Percentiles rank a stretch among this genome's conserved stretches.
Conservation (phyloP, 2,888 invertebrate genomes). For the Noctua fimbriata region DNA sequence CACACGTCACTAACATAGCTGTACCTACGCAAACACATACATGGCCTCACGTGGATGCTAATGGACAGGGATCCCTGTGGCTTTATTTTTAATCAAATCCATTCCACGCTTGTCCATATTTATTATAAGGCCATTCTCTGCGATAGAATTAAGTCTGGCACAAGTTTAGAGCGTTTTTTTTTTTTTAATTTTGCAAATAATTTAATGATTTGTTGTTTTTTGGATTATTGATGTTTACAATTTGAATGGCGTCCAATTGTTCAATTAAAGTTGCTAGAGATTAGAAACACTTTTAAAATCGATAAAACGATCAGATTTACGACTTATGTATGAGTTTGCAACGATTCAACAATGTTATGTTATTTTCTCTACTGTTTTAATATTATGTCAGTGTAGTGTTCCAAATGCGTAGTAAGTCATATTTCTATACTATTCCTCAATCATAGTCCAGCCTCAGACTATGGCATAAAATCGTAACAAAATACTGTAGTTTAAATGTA, state of each 20-base stretch:
- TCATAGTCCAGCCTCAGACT: background rate
- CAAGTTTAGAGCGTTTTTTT: slow-evolving; percentile 34
- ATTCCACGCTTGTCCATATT: slow-evolving; percentile 50
- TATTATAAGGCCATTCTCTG: slow-evolving; percentile 38
- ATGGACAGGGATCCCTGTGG: slow-evolving; percentile 73
- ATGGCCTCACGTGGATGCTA: slow-evolving; percentile 69
- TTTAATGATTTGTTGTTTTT: slow-evolving; percentile 26
- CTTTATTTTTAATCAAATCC: slow-evolving; percentile 73
- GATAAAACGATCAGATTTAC: background rate
- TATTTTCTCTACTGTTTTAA: background rate
- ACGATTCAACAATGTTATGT: background rate
- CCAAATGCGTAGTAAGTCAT: background rate
- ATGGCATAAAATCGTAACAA: background rate
- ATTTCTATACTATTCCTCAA: too few relatives aligned
- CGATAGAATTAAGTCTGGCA: slow-evolving; percentile 38
- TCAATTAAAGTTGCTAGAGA: background rate
- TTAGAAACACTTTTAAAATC: background rate
- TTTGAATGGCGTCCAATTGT: background rate
- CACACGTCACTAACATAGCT: slow-evolving; percentile 6
- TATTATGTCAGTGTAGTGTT: background rate
- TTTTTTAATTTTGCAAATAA: slow-evolving; percentile 29
- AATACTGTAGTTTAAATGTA: background rate
- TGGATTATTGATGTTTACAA: background rate
- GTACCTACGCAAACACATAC: slow-evolving; percentile 8
- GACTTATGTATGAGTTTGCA: background rate